Percentiles rank a stretch among this genome's conserved stretches.
phyloP scores from a whole-genome alignment of 2,797 vertebrate species.

The Jordanella pulchra region DNA sequence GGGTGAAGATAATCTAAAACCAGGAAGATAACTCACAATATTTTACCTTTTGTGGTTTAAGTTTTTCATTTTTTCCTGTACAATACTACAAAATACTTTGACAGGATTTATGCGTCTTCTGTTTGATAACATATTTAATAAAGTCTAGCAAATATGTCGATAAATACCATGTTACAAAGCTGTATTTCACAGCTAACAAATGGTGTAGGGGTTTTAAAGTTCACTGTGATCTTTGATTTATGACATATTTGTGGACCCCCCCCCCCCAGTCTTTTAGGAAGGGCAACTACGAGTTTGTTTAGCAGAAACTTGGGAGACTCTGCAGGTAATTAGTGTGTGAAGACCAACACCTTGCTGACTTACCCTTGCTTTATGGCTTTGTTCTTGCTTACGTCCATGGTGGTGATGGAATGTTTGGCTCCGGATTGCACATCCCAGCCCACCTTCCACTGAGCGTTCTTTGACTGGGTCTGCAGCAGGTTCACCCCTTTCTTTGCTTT shows the following conservation, averaged over 20 bases:
- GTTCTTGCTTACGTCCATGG: constrained; percentile 88
- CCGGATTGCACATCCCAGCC: constrained; percentile 91
- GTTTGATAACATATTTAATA: constrained; percentile 36
- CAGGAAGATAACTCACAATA: not conserved
- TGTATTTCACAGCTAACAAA: constrained; percentile 30
- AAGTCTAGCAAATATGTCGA: constrained; percentile 25
- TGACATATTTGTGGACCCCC: constrained; percentile 24
- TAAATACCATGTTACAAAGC: constrained; percentile 14
- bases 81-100: not conserved
- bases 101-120: constrained; percentile 14
- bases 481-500: constrained; percentile 99
- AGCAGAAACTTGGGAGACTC: constrained; percentile 22
- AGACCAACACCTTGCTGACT: constrained; percentile 55
- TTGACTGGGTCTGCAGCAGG: constrained; percentile 88
- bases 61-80: constrained; percentile 1
- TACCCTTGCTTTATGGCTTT: constrained; percentile 81
- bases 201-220: constrained; percentile 20
- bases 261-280: constrained; percentile 16
- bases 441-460: constrained; percentile 91
- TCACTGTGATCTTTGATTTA: constrained; percentile 36
- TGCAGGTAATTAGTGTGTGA: constrained; percentile 18
- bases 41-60: constrained; percentile 7
- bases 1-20: too few relatives aligned
- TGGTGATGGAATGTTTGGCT: constrained; percentile 95
- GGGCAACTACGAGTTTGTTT: constrained; percentile 19